Evolutionary conservation across 2,797 vertebrate genomes (phyloP).

Genomic region (Peromyscus melanophrys): DNA sequence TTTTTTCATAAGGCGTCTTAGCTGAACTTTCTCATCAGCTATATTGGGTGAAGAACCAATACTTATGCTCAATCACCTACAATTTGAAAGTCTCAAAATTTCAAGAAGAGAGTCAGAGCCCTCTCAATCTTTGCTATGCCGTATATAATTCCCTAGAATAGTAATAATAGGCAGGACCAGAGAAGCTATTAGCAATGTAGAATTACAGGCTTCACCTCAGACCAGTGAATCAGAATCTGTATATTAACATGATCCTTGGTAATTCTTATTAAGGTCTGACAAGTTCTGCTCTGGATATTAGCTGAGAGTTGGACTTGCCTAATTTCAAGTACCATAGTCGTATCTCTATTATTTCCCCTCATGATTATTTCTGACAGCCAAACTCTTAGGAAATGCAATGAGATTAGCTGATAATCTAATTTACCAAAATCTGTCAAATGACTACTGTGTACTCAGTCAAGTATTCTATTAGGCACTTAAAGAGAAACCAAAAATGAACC

Average conservation of each 20-base stretch:
- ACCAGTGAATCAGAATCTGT: constrained; percentile 38
- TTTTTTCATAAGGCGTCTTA: constrained; percentile 33
- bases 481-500: neutral
- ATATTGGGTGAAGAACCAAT: constrained; percentile 3
- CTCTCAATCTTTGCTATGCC: constrained; percentile 18
- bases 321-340: constrained; percentile 36
- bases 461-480: constrained; percentile 26
- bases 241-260: neutral
- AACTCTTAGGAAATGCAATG: neutral
- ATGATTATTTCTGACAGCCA: constrained; percentile 7
- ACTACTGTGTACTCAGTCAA: neutral
- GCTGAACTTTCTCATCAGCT: constrained; percentile 37
- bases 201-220: neutral
- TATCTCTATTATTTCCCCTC: neutral
- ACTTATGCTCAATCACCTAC: constrained; percentile 27
- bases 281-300: neutral
- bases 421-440: constrained; percentile 15
- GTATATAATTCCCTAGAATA: constrained; percentile 4
- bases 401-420: constrained; percentile 4
- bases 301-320: neutral
- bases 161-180: neutral
- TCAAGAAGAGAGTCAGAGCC: neutral
- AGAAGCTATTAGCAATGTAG: constrained; percentile 28
- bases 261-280: constrained; percentile 32
- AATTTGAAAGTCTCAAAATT: neutral